These are phyloP conservation scores for Mastomys coucha DNA, from an alignment of 2,113 vertebrate species.

Conservation along the genomic window DNA sequence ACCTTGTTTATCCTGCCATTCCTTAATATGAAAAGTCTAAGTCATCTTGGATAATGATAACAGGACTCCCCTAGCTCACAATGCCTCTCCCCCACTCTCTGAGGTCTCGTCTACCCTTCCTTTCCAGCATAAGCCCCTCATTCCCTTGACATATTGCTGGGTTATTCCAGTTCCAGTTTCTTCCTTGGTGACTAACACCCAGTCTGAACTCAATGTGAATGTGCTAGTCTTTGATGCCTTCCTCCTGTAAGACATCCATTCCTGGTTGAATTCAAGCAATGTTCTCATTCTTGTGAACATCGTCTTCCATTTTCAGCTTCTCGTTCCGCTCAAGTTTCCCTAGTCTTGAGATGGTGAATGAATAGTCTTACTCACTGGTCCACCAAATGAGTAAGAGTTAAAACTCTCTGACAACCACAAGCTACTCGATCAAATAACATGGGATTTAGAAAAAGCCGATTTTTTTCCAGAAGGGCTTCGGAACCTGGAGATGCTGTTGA, in stretches of 20 bases:
- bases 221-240: neutral
- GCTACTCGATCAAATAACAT: neutral
- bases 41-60: neutral
- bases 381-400: neutral
- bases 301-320: neutral
- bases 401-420: neutral
- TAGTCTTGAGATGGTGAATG: neutral
- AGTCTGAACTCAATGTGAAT: neutral
- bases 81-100: neutral
- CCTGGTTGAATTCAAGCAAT: neutral
- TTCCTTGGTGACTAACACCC: neutral
- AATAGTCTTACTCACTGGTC: no score
- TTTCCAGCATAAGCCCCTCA: neutral
- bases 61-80: neutral
- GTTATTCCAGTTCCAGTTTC: neutral
- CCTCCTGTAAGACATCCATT: neutral
- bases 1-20: neutral
- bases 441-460: neutral
- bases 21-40: slow-evolving; percentile 21
- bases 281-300: neutral
- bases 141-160: neutral
- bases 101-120: neutral
- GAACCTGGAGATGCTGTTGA: neutral
- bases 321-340: neutral
- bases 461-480: neutral